Percentiles rank a stretch among this genome's conserved stretches.
Conservation (phyloP, 2,797 vertebrate species). For the Podargus strigoides region DNA sequence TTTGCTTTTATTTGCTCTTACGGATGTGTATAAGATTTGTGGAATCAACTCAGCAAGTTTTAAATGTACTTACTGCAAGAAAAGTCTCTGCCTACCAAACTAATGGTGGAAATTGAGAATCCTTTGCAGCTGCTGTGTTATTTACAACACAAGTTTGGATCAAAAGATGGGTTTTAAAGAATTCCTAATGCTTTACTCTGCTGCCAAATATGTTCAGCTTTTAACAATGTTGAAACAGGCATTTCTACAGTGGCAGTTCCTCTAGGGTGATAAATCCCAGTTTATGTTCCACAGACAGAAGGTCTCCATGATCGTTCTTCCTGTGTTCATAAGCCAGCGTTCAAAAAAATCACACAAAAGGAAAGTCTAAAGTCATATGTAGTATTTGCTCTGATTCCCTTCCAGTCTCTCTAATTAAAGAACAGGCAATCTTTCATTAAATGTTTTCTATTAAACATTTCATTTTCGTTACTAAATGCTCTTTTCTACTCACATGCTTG, state of each 20-base stretch:
- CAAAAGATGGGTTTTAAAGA: conserved; percentile 58
- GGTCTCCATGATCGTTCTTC: conserved; percentile 27
- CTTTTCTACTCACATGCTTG: conserved; percentile 3
- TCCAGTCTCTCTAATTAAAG: not conserved
- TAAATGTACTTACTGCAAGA: not conserved
- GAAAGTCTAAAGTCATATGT: not conserved
- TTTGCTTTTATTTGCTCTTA: not conserved
- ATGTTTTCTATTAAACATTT: not conserved
- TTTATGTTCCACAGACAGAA: conserved; percentile 40
- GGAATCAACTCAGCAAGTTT: not conserved
- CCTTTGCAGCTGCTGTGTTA: conserved; percentile 46
- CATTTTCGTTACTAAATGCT: conserved; percentile 3
- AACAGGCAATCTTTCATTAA: not conserved
- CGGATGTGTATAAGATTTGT: not conserved
- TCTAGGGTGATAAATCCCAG: conserved; percentile 63
- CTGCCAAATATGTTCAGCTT: conserved; percentile 57
- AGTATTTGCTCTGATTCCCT: not conserved
- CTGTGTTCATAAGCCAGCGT: not conserved
- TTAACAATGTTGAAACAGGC: conserved; percentile 56
- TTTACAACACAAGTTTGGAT: conserved; percentile 58
- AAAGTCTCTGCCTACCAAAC: not conserved
- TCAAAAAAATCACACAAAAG: conserved; percentile 20
- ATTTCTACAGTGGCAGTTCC: conserved; percentile 55
- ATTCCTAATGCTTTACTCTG: conserved; percentile 50
- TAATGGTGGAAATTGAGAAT: conserved; percentile 4